Evolutionary conservation across 2,888 invertebrate genomes (phyloP).

Genomic region (Didymodactylos carnosus): DNA sequence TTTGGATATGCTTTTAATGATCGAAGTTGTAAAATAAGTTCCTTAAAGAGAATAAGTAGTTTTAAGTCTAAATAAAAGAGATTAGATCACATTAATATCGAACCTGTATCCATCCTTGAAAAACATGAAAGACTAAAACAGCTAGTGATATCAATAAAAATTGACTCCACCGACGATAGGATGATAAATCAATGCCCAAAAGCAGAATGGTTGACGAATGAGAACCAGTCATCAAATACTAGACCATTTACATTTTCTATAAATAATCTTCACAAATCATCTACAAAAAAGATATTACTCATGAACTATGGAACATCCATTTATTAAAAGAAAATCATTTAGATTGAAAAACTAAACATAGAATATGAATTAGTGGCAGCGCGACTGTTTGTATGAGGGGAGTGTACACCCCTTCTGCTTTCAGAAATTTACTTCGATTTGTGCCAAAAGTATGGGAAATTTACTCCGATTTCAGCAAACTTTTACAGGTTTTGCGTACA

Average conservation of each 20-base stretch:
- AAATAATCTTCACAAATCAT: too few species aligned
- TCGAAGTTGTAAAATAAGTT: neutral
- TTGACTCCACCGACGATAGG: neutral
- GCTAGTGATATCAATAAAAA: constrained; percentile 15
- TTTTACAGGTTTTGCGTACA: too few species aligned
- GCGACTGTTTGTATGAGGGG: too few species aligned
- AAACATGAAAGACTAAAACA: constrained; percentile 12
- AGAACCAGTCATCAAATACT: neutral
- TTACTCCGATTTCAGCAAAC: too few species aligned
- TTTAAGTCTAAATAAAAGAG: neutral
- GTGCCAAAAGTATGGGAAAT: too few species aligned
- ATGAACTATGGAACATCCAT: too few species aligned
- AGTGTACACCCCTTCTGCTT: too few species aligned
- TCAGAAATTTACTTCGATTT: too few species aligned
- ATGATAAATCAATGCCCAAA: constrained; percentile 4
- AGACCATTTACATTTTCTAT: too few species aligned
- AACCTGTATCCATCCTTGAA: constrained; percentile 37
- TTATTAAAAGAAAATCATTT: neutral
- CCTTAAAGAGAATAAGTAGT: neutral
- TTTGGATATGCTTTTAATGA: neutral
- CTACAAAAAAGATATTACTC: too few species aligned
- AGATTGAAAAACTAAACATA: neutral
- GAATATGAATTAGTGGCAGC: too few species aligned
- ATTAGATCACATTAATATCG: neutral
- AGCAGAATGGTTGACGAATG: constrained; percentile 38